Evolutionary conservation across 30 jellyfish, hydroid and myxozoan genomes (phyloP).

Genomic region (Aurelia aurita complex sp. Pacific): DNA sequence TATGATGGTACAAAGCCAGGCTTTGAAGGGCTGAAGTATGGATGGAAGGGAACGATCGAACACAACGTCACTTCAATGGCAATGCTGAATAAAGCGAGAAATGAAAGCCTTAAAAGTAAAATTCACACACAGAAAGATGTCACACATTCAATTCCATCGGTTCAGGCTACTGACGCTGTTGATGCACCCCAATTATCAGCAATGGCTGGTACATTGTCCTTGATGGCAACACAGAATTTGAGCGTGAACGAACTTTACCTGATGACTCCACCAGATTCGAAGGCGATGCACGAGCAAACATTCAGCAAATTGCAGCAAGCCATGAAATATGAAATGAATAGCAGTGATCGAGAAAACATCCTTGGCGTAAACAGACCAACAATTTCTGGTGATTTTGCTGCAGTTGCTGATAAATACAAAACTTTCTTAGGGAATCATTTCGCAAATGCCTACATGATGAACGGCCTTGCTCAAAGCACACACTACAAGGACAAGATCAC

Average conservation of each 20-base stretch:
- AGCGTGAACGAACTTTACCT: constrained; percentile 48
- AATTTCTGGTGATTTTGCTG: constrained; percentile 49
- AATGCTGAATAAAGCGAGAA: constrained; percentile 15
- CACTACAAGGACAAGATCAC: constrained; percentile 46
- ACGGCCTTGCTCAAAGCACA: constrained; percentile 48
- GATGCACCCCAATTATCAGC: constrained; percentile 35
- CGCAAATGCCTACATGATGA: constrained; percentile 55
- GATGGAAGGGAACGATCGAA: constrained; percentile 52
- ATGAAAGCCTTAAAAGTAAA: constrained; percentile 15
- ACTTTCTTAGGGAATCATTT: constrained; percentile 26
- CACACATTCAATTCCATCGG: not conserved
- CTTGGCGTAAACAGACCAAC: constrained; percentile 47
- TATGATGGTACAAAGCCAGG: constrained; percentile 27
- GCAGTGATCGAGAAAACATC: constrained; percentile 19
- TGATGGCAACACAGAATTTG: constrained; percentile 14
- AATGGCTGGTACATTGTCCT: constrained; percentile 37
- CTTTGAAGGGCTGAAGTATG: constrained; percentile 24
- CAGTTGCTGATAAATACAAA: constrained; percentile 40
- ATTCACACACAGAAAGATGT: not conserved
- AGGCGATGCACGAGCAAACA: constrained; percentile 42
- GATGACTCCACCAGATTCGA: constrained; percentile 64
- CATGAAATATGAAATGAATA: constrained; percentile 64
- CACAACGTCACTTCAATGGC: constrained; percentile 14
- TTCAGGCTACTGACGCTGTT: constrained; percentile 25
- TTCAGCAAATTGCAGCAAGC: constrained; percentile 55